Evolutionary conservation across 2,888 invertebrate genomes (phyloP).

Genomic region (Agapostemon virescens): DNA sequence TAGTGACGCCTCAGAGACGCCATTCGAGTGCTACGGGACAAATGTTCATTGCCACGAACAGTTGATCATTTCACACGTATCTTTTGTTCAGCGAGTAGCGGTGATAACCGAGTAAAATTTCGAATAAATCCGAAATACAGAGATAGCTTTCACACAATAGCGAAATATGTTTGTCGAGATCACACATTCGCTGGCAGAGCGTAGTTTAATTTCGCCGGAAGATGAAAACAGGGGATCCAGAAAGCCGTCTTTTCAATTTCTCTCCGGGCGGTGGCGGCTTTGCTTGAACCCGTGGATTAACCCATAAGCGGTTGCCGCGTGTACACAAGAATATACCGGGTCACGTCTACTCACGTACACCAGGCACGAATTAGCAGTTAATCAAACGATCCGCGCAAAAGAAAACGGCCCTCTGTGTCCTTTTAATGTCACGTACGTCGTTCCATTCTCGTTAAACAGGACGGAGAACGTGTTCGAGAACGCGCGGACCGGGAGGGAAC

Average conservation of each 20-base stretch:
- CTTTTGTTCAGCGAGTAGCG: background rate
- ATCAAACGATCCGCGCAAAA: constrained; percentile 56
- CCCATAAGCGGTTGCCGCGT: constrained; percentile 44
- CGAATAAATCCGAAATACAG: background rate
- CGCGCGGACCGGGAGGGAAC: background rate
- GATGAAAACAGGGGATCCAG: constrained; percentile 29
- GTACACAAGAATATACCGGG: constrained; percentile 38
- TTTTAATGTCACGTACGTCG: constrained; percentile 47
- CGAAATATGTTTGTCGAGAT: background rate
- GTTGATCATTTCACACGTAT: background rate
- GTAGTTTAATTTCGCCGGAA: constrained; percentile 48
- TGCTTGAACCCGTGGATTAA: constrained; percentile 61
- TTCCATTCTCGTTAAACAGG: constrained; percentile 41
- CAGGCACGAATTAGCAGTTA: constrained; percentile 59
- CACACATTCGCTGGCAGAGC: constrained; percentile 2
- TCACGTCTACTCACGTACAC: constrained; percentile 45
- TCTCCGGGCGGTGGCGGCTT: constrained; percentile 35
- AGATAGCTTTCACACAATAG: background rate
- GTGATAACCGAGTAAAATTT: background rate
- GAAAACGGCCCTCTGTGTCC: constrained; percentile 40
- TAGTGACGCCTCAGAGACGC: no score
- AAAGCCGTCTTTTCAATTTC: constrained; percentile 61
- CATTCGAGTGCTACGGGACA: no score
- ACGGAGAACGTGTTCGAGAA: constrained; percentile 28
- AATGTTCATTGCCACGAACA: background rate